Conservation (phyloP, 1,140 invertebrate genomes). For the Bombus affinis region DNA sequence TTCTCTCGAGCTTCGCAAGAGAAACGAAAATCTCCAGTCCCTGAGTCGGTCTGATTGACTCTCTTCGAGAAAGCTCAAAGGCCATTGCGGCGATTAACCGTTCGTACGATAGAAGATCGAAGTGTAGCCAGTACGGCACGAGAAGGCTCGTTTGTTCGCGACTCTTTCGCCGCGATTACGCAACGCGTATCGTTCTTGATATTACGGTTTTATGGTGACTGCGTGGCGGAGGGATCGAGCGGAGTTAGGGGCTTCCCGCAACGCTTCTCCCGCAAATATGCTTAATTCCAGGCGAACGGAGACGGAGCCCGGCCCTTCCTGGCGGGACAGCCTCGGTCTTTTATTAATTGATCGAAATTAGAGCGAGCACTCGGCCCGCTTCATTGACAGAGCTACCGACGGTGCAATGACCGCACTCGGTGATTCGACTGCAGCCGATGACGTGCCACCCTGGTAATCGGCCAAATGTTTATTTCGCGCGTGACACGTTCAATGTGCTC, state of each 20-base stretch:
- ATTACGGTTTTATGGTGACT: neutral
- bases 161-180: neutral
- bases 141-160: neutral
- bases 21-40: neutral
- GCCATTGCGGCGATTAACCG: too few species aligned
- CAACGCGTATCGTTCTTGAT: neutral
- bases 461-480: constrained; percentile 53
- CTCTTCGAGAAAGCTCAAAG: neutral
- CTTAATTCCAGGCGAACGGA: constrained; percentile 55
- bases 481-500: constrained; percentile 45
- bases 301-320: constrained; percentile 45
- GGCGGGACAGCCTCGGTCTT: constrained; percentile 53
- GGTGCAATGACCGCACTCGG: constrained; percentile 71
- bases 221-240: neutral
- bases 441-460: constrained; percentile 45
- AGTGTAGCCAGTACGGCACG: neutral
- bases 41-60: neutral
- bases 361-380: constrained; percentile 67
- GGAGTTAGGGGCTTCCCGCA: too few species aligned
- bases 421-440: constrained; percentile 67
- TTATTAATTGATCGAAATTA: constrained; percentile 74
- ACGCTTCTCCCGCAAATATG: constrained; percentile 38
- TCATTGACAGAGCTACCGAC: constrained; percentile 71
- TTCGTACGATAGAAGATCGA: too few species aligned
- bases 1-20: neutral